These are phyloP conservation scores for Apodemia hepburni DNA, from an alignment of 2,888 invertebrate genomes.

Conservation along the genomic window DNA sequence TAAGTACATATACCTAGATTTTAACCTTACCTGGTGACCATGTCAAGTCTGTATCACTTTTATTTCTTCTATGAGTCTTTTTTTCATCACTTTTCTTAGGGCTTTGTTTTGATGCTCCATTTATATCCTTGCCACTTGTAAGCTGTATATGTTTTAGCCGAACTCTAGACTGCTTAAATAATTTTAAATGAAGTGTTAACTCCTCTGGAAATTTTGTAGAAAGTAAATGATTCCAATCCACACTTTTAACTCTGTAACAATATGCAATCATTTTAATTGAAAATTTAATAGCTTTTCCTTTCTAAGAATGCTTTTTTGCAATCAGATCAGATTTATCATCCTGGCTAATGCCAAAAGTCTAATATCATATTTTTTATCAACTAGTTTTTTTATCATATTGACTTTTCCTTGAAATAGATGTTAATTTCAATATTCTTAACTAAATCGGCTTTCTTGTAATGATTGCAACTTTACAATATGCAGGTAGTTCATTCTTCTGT, in stretches of 20 bases:
- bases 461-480: too few relatives aligned
- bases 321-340: too few relatives aligned
- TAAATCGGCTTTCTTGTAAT: too few relatives aligned
- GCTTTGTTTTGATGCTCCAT: conserved; percentile 57
- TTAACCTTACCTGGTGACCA: conserved; percentile 77
- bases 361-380: too few relatives aligned
- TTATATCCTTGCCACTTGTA: conserved; percentile 65
- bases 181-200: conserved; percentile 91
- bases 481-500: too few relatives aligned
- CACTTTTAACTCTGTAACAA: conserved; percentile 83
- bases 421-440: too few relatives aligned
- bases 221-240: conserved; percentile 94
- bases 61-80: conserved; percentile 83
- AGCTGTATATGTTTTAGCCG: conserved; percentile 66
- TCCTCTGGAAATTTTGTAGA: conserved; percentile 94
- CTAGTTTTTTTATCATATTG: too few relatives aligned
- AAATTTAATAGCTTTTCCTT: too few relatives aligned
- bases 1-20: too few relatives aligned
- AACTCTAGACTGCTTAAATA: conserved; percentile 89
- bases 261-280: not conserved
- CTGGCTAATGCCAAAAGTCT: too few relatives aligned
- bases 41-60: conserved; percentile 86
- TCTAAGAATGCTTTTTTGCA: too few relatives aligned
- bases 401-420: too few relatives aligned
- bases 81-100: conserved; percentile 70